phyloP scores from a whole-genome alignment of 2,113 vertebrate genomes.

The Myiozetetes cayanensis region DNA sequence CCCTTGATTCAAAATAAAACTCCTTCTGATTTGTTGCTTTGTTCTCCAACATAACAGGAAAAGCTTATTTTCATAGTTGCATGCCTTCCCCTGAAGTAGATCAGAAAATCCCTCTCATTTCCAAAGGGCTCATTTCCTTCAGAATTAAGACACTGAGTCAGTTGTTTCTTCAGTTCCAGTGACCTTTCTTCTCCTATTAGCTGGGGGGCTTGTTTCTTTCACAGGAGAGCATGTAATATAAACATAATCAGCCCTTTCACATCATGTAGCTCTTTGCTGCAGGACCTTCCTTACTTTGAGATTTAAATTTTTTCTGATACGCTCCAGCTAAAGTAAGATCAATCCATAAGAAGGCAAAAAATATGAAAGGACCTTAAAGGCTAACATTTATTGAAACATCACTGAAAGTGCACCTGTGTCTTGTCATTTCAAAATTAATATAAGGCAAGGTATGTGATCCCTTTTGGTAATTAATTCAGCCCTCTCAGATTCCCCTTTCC shows the following conservation, averaged over 20 bases:
- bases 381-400: neutral
- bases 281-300: neutral
- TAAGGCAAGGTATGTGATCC: conserved; percentile 23
- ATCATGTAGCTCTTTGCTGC: neutral
- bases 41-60: neutral
- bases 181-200: conserved; percentile 29
- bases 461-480: conserved; percentile 30
- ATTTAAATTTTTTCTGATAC: neutral
- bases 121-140: conserved; percentile 54
- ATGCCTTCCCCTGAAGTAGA: conserved; percentile 35
- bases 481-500: conserved; percentile 29
- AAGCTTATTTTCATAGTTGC: conserved; percentile 28
- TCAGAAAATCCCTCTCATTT: conserved; percentile 39
- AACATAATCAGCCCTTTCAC: conserved; percentile 59
- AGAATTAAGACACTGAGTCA: conserved; percentile 42
- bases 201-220: conserved; percentile 19
- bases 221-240: conserved; percentile 20
- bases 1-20: too few species aligned
- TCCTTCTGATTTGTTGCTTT: neutral
- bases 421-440: conserved; percentile 59
- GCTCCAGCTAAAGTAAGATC: neutral
- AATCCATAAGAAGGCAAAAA: neutral
- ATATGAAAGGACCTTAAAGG: neutral
- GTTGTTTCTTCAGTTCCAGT: conserved; percentile 42
- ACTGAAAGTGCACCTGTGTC: conserved; percentile 37